Conservation (phyloP, 2,113 vertebrate genomes). For the Xiphophorus couchianus region DNA sequence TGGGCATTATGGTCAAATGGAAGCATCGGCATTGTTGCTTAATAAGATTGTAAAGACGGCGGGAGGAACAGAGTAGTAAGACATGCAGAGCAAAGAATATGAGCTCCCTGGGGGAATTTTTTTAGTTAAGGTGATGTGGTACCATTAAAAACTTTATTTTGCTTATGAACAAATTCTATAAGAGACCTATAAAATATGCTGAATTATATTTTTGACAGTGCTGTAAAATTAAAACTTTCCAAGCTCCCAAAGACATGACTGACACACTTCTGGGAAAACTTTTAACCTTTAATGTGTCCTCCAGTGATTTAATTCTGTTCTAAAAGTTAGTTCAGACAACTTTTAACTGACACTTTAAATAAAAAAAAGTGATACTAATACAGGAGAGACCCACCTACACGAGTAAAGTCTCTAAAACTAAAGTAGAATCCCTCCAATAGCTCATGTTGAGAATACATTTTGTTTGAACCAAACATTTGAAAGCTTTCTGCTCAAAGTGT, state of each 20-base stretch:
- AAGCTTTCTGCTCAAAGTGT: background rate
- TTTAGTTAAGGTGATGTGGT: slow-evolving; percentile 40
- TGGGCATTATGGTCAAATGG: slow-evolving; percentile 61
- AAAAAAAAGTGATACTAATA: background rate
- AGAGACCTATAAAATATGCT: slow-evolving; percentile 28
- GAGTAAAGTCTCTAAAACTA: slow-evolving; percentile 1
- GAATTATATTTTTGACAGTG: slow-evolving; percentile 6
- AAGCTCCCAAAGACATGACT: background rate
- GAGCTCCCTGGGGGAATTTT: slow-evolving; percentile 27
- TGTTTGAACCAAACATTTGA: background rate
- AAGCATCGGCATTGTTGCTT: slow-evolving; percentile 58
- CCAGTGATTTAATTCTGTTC: background rate
- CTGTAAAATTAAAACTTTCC: background rate
- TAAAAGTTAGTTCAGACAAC: slow-evolving; percentile 6
- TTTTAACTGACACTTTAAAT: background rate
- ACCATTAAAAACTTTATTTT: slow-evolving; percentile 36
- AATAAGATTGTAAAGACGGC: slow-evolving; percentile 65
- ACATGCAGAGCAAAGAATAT: slow-evolving; percentile 55
- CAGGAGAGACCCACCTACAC: background rate
- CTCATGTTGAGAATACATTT: background rate
- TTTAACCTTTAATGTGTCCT: background rate
- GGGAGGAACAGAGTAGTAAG: slow-evolving; percentile 44
- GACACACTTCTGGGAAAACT: background rate
- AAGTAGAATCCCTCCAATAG: background rate
- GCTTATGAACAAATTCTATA: slow-evolving; percentile 32